A percentile compares a stretch with the other conserved stretches of the same genome.
Evolutionary conservation across 2,888 invertebrate genomes (phyloP).

Genomic region (Scrobipalpa costella): DNA sequence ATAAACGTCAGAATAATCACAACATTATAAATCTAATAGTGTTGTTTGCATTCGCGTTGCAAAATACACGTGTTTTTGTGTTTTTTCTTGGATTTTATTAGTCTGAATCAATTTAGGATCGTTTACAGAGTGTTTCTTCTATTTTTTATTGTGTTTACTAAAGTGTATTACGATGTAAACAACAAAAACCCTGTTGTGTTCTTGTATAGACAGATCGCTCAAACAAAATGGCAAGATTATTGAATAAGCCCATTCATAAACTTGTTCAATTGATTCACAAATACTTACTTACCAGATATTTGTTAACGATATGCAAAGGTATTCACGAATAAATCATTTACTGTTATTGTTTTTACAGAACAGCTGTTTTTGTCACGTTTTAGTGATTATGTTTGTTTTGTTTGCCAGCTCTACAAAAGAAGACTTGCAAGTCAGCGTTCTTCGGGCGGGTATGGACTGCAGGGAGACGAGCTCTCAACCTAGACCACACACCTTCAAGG

Average conservation of each 20-base stretch:
- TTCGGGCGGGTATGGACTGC: slow-evolving; percentile 68
- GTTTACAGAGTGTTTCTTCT: too few species aligned
- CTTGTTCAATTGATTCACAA: neutral
- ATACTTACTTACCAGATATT: neutral
- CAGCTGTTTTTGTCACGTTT: neutral
- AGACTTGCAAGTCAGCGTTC: slow-evolving; percentile 68
- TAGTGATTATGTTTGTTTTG: neutral
- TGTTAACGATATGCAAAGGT: slow-evolving; percentile 1
- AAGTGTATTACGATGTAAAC: too few species aligned
- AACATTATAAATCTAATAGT: neutral
- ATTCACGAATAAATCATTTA: neutral
- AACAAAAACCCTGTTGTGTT: too few species aligned
- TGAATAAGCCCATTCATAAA: neutral
- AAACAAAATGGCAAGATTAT: slow-evolving; percentile 3
- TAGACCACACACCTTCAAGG: slow-evolving; percentile 63
- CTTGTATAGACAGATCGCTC: too few species aligned
- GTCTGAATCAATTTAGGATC: too few species aligned
- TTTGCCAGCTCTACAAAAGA: slow-evolving; percentile 63
- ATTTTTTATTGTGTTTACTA: too few species aligned
- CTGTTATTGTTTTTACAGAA: neutral
- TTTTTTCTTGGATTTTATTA: too few species aligned
- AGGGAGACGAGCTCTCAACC: slow-evolving; percentile 61
- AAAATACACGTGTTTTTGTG: too few species aligned
- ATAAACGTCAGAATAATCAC: slow-evolving; percentile 7
- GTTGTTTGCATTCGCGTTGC: neutral